Evolutionary conservation across 2,797 vertebrate species (phyloP), one percentile per base, ranked within the genome.

Genomic region (Delichon dasypus): DNA sequence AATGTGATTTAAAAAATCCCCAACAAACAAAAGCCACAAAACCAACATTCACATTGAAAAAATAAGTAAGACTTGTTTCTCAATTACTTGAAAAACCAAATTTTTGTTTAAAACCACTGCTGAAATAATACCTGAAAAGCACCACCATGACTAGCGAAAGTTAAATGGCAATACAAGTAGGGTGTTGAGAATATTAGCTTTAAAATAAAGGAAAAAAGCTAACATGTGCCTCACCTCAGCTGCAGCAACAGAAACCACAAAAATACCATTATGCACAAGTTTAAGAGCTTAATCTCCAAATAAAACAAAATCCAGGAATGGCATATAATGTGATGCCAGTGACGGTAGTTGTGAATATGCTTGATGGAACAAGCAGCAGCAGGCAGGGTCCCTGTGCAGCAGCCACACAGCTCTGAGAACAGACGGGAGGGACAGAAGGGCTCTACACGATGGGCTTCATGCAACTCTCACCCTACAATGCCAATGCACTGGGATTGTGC

Each of bases 361-460:
- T 26, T 16, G 27, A 40, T 2, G 26, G 55, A 62, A 57, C 4
- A 18, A 54, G 71, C 58, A 26, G 71, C 58, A 26, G 61, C 40
- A 51, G 67, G 44, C 36, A 47, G 60, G 16, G 45, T 36, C 44
- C 36, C 75, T 11, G 51, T 7, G 74, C 58, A 78, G 74, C 50
- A 55, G 42, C 2, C 70, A 34, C 36, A 14, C 26, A 32, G 53
- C 54, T 15, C n/a, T 0, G 1, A 26, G 75, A 25, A 20, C 9
- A 29, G 55, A 2, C 0, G 3, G 10, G 9, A 2, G 61, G 45
- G 47, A 26, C 85, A 22, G 47, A 17, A 26, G 8, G 2, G 14
- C 40, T 6, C 67, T 38, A n/a, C 53, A 45, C 16, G 15, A 11
- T 0, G 0, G 50, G 50, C 9, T 1, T 27, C 16, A 7, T 2